Conservation (phyloP, 2,113 vertebrate species). For the Papio anubis region DNA sequence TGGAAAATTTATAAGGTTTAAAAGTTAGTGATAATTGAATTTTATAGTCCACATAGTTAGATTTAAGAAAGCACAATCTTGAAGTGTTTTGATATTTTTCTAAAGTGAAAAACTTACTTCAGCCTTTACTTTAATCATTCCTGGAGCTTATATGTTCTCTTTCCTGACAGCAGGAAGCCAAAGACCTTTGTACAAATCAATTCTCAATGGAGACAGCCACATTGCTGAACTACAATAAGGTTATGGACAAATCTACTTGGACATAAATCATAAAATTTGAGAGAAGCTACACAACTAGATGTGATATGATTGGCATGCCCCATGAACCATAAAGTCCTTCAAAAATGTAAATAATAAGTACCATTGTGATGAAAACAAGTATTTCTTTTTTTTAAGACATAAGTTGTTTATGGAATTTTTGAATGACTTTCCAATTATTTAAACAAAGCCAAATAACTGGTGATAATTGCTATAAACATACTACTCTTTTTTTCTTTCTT, state of each 20-base stretch:
- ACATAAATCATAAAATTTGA: constrained; percentile 25
- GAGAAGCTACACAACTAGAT: neutral
- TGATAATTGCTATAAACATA: neutral
- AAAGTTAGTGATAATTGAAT: neutral
- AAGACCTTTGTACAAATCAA: neutral
- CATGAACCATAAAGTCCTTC: neutral
- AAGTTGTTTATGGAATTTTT: neutral
- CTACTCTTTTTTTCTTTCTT: neutral
- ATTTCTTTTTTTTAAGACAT: constrained; percentile 23
- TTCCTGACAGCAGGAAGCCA: constrained; percentile 39
- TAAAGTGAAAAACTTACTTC: neutral
- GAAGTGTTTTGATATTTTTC: constrained; percentile 40
- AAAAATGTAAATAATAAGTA: constrained; percentile 33
- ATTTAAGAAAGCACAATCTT: neutral
- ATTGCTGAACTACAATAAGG: constrained; percentile 30
- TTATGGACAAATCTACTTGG: constrained; percentile 18
- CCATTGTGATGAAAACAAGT: neutral
- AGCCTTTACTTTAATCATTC: constrained; percentile 30
- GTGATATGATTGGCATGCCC: neutral
- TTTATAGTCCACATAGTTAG: neutral
- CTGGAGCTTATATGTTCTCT: neutral
- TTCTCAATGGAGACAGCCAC: constrained; percentile 3
- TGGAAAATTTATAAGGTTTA: neutral
- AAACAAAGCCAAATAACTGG: neutral
- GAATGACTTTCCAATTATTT: neutral